Evolutionary conservation across 2,113 vertebrate species (phyloP).

Genomic region (Pleuronectes platessa): DNA sequence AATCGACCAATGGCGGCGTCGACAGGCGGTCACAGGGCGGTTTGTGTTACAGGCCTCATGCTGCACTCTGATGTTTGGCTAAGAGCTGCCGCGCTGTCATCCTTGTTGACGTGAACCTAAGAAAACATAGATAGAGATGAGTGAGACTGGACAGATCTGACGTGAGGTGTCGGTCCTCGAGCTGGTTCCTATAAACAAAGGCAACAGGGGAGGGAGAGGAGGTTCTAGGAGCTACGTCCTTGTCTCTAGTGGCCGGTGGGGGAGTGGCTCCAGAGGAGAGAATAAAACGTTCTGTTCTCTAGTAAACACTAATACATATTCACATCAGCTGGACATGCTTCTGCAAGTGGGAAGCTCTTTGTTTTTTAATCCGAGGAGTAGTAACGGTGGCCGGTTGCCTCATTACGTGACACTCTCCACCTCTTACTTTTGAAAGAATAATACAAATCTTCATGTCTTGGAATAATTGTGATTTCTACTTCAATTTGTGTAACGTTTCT

Average conservation of each 20-base stretch:
- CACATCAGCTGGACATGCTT: conserved; percentile 28
- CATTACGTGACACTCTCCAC: not conserved
- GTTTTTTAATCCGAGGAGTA: not conserved
- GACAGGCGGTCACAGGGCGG: not conserved
- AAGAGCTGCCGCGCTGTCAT: conserved; percentile 36
- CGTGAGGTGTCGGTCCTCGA: conserved; percentile 12
- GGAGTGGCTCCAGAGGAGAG: conserved; percentile 36
- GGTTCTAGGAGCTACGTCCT: not conserved
- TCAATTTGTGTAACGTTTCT: not conserved
- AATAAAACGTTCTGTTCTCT: conserved; percentile 26
- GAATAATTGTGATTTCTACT: not conserved
- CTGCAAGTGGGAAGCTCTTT: conserved; percentile 31
- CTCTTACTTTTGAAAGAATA: not conserved
- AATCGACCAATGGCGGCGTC: conserved; percentile 12
- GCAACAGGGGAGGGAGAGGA: not conserved
- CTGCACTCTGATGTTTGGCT: conserved; percentile 12
- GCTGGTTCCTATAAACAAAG: conserved; percentile 40
- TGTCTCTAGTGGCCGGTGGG: conserved; percentile 21
- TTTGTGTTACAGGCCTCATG: conserved; percentile 13
- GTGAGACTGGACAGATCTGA: conserved; percentile 56
- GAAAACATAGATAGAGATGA: conserved; percentile 68
- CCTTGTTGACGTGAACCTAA: conserved; percentile 63
- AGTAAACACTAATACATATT: conserved; percentile 34
- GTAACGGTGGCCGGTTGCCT: not conserved
- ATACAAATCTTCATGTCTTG: not conserved